phyloP scores from a whole-genome alignment of 2,113 vertebrate species.

The Thomomys bottae region DNA sequence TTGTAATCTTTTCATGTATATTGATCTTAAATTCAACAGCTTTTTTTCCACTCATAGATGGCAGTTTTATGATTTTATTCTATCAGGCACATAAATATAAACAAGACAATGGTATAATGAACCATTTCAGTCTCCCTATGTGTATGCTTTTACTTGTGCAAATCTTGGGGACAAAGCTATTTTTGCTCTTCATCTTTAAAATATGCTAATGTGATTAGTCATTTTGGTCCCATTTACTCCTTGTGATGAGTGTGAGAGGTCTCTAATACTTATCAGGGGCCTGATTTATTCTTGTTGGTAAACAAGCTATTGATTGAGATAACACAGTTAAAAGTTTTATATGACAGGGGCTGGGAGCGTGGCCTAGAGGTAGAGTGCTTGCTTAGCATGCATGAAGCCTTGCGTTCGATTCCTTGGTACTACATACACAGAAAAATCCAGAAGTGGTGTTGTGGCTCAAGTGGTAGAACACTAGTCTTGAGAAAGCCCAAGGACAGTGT shows the following conservation, averaged over 20 bases:
- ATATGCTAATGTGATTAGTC: constrained; percentile 74
- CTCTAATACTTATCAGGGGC: constrained; percentile 51
- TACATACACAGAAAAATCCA: too few relatives aligned
- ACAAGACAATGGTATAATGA: constrained; percentile 51
- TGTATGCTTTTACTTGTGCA: constrained; percentile 67
- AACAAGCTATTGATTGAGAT: constrained; percentile 60
- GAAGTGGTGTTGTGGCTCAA: too few relatives aligned
- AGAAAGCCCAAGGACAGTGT: too few relatives aligned
- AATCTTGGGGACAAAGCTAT: constrained; percentile 25
- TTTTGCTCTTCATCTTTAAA: constrained; percentile 58
- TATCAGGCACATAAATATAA: constrained; percentile 66
- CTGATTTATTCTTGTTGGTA: constrained; percentile 68
- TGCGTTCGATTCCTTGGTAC: too few relatives aligned
- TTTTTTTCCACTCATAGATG: constrained; percentile 45
- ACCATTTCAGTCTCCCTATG: constrained; percentile 68
- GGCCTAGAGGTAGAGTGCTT: too few relatives aligned
- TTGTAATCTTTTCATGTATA: not conserved
- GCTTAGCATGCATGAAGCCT: too few relatives aligned
- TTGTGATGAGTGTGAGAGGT: constrained; percentile 59
- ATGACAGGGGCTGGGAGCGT: too few relatives aligned
- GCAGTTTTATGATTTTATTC: constrained; percentile 70
- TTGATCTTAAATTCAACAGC: constrained; percentile 49
- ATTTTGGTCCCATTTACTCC: constrained; percentile 54
- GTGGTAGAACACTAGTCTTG: too few relatives aligned
- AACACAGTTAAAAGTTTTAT: constrained; percentile 49